These are phyloP conservation scores for Acridotheres tristis DNA, from an alignment of 2,797 vertebrate species.

Conservation along the genomic window DNA sequence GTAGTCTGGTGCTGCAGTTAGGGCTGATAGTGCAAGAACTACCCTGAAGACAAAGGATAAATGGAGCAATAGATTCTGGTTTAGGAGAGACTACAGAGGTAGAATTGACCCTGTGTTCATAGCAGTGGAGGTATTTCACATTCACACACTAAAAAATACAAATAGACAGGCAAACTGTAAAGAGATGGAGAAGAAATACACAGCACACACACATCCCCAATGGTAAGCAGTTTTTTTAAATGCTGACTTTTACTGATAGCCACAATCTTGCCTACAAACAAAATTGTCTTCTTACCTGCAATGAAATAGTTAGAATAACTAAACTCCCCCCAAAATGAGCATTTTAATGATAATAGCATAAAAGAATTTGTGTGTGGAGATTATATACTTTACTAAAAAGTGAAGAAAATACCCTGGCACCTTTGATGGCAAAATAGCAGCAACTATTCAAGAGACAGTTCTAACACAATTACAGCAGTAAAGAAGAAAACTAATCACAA, in stretches of 20 bases:
- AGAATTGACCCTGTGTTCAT: background rate
- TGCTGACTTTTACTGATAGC: background rate
- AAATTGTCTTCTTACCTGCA: background rate
- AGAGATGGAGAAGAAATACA: background rate
- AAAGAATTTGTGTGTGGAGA: background rate
- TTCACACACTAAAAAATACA: background rate
- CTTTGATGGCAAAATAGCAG: background rate
- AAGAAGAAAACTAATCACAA: background rate
- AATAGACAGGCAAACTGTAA: background rate
- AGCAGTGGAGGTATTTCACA: background rate
- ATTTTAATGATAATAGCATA: background rate
- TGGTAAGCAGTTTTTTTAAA: background rate
- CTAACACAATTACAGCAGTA: background rate
- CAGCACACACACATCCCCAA: background rate
- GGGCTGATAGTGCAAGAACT: background rate
- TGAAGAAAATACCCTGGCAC: background rate
- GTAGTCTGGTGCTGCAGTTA: background rate
- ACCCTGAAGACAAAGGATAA: background rate
- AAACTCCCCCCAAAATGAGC: background rate
- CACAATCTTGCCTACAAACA: background rate
- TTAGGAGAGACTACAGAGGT: background rate
- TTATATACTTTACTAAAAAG: background rate
- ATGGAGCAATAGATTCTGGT: background rate
- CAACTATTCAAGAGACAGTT: background rate
- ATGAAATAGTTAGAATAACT: background rate